Evolutionary conservation across 2,113 vertebrate species (phyloP).

Genomic region (Aythya baeri): DNA sequence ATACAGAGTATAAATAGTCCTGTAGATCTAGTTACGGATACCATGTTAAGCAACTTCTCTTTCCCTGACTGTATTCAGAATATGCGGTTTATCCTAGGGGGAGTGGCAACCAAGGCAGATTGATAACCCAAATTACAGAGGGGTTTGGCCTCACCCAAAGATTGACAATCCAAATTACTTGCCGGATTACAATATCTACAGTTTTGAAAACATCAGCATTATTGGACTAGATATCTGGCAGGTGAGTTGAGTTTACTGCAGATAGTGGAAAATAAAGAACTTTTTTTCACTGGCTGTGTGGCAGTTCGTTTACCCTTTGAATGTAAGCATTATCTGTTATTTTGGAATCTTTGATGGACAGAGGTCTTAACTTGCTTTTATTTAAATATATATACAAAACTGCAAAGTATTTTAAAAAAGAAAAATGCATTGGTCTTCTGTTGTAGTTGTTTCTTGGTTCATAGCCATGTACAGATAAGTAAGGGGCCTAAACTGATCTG

Average conservation of each 20-base stretch:
- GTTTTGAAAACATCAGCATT: constrained; percentile 81
- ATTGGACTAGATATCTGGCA: constrained; percentile 91
- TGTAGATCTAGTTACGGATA: too few relatives aligned
- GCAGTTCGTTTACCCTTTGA: not conserved
- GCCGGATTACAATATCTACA: constrained; percentile 76
- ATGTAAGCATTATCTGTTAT: not conserved
- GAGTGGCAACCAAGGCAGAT: constrained; percentile 86
- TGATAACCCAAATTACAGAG: constrained; percentile 82
- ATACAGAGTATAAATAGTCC: constrained; percentile 76
- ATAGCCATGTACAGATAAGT: not conserved
- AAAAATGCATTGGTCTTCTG: not conserved
- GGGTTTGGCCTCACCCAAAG: constrained; percentile 85
- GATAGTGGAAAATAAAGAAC: not conserved
- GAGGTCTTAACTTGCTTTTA: not conserved
- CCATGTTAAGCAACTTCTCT: not conserved
- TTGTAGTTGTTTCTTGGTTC: not conserved
- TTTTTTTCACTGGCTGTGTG: not conserved
- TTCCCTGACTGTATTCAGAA: not conserved
- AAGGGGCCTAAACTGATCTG: not conserved
- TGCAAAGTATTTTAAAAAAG: not conserved
- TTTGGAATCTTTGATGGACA: not conserved
- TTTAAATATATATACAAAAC: not conserved
- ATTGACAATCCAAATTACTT: constrained; percentile 81
- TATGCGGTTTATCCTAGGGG: constrained; percentile 67
- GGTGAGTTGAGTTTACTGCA: constrained; percentile 62